Percentiles rank a stretch among this genome's conserved stretches.
Evolutionary conservation across 2,113 vertebrate genomes (phyloP).

Genomic region (Scatophagus argus): DNA sequence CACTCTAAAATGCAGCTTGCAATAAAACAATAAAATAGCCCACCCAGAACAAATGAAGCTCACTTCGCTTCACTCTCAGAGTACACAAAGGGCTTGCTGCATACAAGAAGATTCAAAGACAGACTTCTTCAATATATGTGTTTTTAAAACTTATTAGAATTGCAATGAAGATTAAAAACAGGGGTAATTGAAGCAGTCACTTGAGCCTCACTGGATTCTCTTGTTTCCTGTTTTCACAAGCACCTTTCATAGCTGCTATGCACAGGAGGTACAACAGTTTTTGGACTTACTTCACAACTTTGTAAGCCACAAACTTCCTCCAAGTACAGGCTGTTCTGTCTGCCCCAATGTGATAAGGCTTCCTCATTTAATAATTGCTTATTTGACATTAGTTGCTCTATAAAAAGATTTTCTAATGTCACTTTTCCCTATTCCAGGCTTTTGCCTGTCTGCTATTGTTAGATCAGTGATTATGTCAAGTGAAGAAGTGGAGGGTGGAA

Average conservation of each 20-base stretch:
- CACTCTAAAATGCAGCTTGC: neutral
- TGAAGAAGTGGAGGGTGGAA: slow-evolving; percentile 64
- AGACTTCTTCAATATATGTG: slow-evolving; percentile 34
- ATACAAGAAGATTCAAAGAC: slow-evolving; percentile 60
- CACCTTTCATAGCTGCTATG: slow-evolving; percentile 41
- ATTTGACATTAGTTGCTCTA: slow-evolving; percentile 78
- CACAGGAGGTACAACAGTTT: slow-evolving; percentile 50
- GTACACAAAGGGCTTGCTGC: slow-evolving; percentile 32
- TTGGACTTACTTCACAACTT: slow-evolving; percentile 74
- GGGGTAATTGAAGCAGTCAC: slow-evolving; percentile 68
- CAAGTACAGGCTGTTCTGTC: slow-evolving; percentile 61
- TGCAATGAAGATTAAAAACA: slow-evolving; percentile 69
- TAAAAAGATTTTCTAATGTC: slow-evolving; percentile 75
- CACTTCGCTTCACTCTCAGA: slow-evolving; percentile 18
- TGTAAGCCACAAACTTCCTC: slow-evolving; percentile 53
- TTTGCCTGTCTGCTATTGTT: slow-evolving; percentile 73
- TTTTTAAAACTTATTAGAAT: slow-evolving; percentile 69
- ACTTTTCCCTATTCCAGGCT: slow-evolving; percentile 48
- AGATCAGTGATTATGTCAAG: slow-evolving; percentile 76
- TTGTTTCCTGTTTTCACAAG: slow-evolving; percentile 56
- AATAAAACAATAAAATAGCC: slow-evolving; percentile 18
- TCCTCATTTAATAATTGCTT: slow-evolving; percentile 78
- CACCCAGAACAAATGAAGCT: slow-evolving; percentile 49
- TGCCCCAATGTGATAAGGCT: slow-evolving; percentile 76
- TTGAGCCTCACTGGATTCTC: slow-evolving; percentile 37